Evolutionary conservation across 2,113 vertebrate genomes (phyloP).

Genomic region (Pao palembangensis): DNA sequence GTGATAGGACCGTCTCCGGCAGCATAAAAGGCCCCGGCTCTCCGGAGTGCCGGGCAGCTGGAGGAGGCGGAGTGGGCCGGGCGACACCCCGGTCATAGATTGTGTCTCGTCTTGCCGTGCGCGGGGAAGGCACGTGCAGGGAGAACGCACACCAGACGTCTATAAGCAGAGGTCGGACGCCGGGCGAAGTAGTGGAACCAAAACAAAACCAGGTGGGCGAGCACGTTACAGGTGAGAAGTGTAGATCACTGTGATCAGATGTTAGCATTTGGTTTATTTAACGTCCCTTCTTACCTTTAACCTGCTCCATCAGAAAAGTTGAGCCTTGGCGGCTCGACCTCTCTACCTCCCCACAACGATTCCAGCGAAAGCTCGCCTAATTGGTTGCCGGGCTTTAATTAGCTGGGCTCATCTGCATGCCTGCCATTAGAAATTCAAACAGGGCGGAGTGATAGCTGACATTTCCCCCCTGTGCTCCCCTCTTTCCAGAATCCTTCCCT

Average conservation of each 20-base stretch:
- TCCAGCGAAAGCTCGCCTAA: slow-evolving; percentile 58
- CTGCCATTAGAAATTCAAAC: slow-evolving; percentile 70
- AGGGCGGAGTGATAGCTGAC: slow-evolving; percentile 76
- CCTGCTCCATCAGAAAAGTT: slow-evolving; percentile 2
- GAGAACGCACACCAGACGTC: slow-evolving; percentile 51
- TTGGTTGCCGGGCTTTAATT: slow-evolving; percentile 73
- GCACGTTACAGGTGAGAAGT: neutral
- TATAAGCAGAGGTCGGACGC: slow-evolving; percentile 56
- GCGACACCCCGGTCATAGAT: slow-evolving; percentile 52
- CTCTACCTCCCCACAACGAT: slow-evolving; percentile 56
- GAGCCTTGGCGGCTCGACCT: slow-evolving; percentile 33
- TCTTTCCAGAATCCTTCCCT: slow-evolving; percentile 52
- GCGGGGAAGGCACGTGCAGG: slow-evolving; percentile 23
- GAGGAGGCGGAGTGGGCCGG: slow-evolving; percentile 49
- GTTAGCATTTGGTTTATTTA: slow-evolving; percentile 31
- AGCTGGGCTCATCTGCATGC: slow-evolving; percentile 67
- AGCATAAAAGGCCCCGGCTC: slow-evolving; percentile 61
- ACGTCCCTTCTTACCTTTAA: slow-evolving; percentile 3
- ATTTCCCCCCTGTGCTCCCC: slow-evolving; percentile 43
- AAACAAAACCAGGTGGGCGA: slow-evolving; percentile 35
- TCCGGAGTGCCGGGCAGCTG: slow-evolving; percentile 41
- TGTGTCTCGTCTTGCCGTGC: slow-evolving; percentile 45
- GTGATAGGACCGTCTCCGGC: slow-evolving; percentile 60
- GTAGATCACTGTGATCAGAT: too few relatives aligned
- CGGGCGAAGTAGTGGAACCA: slow-evolving; percentile 42